Percentiles rank a stretch among this genome's conserved stretches.
Evolutionary conservation across 1,140 invertebrate species (phyloP).

Genomic region (Drosophila sulfurigaster): DNA sequence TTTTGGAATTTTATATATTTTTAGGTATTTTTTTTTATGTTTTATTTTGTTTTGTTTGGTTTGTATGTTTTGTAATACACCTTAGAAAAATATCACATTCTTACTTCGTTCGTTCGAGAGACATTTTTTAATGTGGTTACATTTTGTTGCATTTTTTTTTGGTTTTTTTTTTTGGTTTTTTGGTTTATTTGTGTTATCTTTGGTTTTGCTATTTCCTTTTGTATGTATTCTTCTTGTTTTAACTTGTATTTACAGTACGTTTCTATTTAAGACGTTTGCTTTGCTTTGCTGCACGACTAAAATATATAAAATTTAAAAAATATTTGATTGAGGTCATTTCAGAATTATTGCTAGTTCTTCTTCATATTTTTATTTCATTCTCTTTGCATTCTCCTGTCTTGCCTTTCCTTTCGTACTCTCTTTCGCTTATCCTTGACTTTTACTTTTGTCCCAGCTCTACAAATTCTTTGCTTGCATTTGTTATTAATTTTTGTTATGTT

Average conservation of each 20-base stretch:
- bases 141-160: constrained; percentile 54
- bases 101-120: constrained; percentile 85
- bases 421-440: background rate
- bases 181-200: constrained; percentile 61
- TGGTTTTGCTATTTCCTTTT: constrained; percentile 56
- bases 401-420: constrained; percentile 13
- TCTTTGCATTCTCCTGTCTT: constrained; percentile 19
- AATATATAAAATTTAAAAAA: constrained; percentile 84
- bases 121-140: constrained; percentile 74
- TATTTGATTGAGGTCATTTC: constrained; percentile 85
- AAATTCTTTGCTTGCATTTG: constrained; percentile 13
- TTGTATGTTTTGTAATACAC: constrained; percentile 72
- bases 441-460: constrained; percentile 5
- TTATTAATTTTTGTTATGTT: constrained; percentile 15
- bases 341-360: constrained; percentile 85
- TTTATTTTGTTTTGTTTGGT: constrained; percentile 56
- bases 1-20: constrained; percentile 15
- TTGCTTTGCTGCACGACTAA: constrained; percentile 63
- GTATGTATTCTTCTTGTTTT: constrained; percentile 34
- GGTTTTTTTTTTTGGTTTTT: constrained; percentile 37
- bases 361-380: constrained; percentile 11
- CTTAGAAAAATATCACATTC: constrained; percentile 85
- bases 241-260: constrained; percentile 66
- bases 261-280: constrained; percentile 51
- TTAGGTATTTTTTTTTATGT: constrained; percentile 43